Conservation (phyloP, 2,888 invertebrate genomes). For the Zootermopsis nevadensis region DNA sequence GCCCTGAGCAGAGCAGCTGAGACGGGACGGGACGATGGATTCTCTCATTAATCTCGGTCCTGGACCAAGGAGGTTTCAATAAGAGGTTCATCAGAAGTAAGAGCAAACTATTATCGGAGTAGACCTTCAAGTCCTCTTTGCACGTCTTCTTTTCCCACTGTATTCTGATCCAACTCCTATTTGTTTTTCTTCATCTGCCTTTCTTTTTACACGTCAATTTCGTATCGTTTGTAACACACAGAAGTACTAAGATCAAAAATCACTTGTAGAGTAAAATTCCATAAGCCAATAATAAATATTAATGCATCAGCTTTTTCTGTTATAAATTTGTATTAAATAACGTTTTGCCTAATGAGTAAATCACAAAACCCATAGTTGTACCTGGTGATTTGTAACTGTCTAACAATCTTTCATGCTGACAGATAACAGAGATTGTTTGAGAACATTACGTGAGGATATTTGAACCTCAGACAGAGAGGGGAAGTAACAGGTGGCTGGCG, state of each 20-base stretch:
- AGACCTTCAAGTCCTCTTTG: background rate
- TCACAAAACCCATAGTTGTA: too few species aligned
- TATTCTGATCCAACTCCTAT: background rate
- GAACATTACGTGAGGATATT: too few species aligned
- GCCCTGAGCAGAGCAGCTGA: background rate
- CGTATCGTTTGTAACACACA: background rate
- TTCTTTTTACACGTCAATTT: background rate
- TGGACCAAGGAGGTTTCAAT: background rate
- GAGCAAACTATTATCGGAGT: background rate
- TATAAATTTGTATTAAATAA: too few species aligned
- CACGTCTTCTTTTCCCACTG: background rate
- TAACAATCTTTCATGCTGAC: too few species aligned
- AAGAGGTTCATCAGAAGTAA: background rate
- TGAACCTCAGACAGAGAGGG: too few species aligned
- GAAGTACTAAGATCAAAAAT: background rate
- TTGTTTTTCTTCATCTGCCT: background rate
- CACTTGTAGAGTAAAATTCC: background rate
- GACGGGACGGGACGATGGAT: background rate
- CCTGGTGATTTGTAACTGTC: too few species aligned
- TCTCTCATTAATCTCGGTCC: background rate
- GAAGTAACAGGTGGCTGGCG: too few species aligned
- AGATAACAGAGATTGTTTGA: too few species aligned
- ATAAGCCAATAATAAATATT: too few species aligned
- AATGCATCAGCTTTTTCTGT: too few species aligned
- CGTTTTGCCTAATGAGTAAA: too few species aligned